Base-by-base conservation (phyloP, 2,888 invertebrate species). In the Agrotis clavis region DNA sequence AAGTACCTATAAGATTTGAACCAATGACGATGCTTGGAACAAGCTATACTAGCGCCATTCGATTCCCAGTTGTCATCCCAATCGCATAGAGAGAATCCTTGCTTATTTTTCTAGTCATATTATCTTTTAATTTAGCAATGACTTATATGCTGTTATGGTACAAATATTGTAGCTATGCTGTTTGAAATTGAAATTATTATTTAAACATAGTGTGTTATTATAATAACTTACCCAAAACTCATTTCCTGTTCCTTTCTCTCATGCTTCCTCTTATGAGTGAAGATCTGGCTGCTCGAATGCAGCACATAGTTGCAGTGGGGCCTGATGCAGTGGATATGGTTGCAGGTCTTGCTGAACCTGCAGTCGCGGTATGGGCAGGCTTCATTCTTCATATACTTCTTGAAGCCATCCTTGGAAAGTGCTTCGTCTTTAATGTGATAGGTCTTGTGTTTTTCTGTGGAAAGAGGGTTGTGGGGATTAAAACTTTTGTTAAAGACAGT, bases 401-500 rank as follows among this genome's bases (percentile, higher is more conserved):
- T 99, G 96, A 99, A 99, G 21, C 99, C 99, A 91, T 99, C 99
- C 80, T 98, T 97, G 54, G 98, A 98, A 61, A 99, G 96, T 82
- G 99, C 99, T 91, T 99, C 99, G 95, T 99, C 99, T 94, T 99
- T 99, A 90, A 99, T 98, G 94, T 99, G 99, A 92, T 99, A 99
- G 3, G 99, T 98, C 94, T 99, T 99, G 97, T 99, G 99, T 96
- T 99, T 99, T 95, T 99, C 99, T 99, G 97, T 21, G 95, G 45
- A 79, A 4, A 9, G 0, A 45, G 4, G 0, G 5, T 51, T 9
- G n/a, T n/a, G 0, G 4, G 4, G 6, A 11, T 70, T 30, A 68
- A 25, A 7, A 41, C 45, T n/a, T 6, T 18, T 53, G 4, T n/a
- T 21, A 19, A 21, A 47, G 0, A 9, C 4, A 21, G 9, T 4